Conservation (phyloP, 2,113 vertebrate genomes). For the Piaya cayana region DNA sequence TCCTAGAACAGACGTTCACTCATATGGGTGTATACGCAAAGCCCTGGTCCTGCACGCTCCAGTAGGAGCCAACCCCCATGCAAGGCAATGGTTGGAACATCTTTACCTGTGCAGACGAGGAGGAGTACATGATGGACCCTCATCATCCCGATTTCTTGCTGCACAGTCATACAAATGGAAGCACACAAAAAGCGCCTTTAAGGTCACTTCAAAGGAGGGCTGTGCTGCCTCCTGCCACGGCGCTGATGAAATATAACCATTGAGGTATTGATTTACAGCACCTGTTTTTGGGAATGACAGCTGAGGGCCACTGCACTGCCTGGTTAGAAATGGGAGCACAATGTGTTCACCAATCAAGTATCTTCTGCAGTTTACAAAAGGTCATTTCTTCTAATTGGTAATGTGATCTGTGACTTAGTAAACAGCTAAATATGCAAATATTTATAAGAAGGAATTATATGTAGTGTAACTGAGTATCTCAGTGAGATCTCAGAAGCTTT, state of each 20-base stretch:
- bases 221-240: not conserved
- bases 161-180: not conserved
- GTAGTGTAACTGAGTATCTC: not conserved
- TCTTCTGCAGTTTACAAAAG: not conserved
- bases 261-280: slow-evolving; percentile 67
- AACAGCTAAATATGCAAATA: not conserved
- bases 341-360: not conserved
- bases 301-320: slow-evolving; percentile 30
- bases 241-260: not conserved
- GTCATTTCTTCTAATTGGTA: not conserved
- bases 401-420: not conserved
- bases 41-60: not conserved
- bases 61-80: not conserved
- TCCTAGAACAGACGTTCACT: accelerated
- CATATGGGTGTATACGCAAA: accelerated
- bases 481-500: not conserved
- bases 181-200: not conserved
- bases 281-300: slow-evolving; percentile 74
- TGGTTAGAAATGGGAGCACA: not conserved
- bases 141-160: slow-evolving; percentile 17
- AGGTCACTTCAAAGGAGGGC: not conserved
- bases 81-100: not conserved
- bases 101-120: slow-evolving; percentile 70
- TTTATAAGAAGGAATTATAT: not conserved
- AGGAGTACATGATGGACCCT: not conserved